phyloP scores from a whole-genome alignment of 2,113 vertebrate species.

The Taxidea taxus region DNA sequence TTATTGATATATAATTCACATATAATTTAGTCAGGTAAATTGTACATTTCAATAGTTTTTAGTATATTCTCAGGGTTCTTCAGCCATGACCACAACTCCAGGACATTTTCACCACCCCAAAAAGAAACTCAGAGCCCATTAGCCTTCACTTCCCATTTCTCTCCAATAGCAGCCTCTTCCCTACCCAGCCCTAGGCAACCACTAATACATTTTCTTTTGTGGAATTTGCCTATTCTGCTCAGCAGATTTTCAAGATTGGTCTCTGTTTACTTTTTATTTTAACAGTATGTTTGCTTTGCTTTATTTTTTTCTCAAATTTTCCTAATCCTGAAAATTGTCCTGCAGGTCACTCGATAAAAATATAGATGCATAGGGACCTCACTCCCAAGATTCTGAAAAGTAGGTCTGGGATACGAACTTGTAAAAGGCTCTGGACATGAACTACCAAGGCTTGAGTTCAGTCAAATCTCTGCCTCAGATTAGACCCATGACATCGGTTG shows the following conservation, averaged over 20 bases:
- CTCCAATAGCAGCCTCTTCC: not conserved
- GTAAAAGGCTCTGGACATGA: not conserved
- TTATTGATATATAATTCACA: not conserved
- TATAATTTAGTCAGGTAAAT: not conserved
- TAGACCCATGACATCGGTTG: not conserved
- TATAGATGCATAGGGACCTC: not conserved
- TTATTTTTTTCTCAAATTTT: not conserved
- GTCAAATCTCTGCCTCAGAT: not conserved
- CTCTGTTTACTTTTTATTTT: not conserved
- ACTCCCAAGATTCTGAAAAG: not conserved
- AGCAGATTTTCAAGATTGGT: not conserved
- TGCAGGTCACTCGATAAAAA: not conserved
- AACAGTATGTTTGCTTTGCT: not conserved
- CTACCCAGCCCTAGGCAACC: not conserved
- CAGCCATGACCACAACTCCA: not conserved
- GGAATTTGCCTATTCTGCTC: not conserved
- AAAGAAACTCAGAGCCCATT: not conserved
- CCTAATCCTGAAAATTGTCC: not conserved
- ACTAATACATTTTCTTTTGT: not conserved
- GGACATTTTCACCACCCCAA: not conserved
- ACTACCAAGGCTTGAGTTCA: not conserved
- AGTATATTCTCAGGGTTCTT: not conserved
- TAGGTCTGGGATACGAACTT: not conserved
- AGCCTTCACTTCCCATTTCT: not conserved
- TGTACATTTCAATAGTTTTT: not conserved